Evolutionary conservation across 2,888 invertebrate species (phyloP), one percentile per base, ranked within the genome.

Genomic region (Liodrosophila aerea): DNA sequence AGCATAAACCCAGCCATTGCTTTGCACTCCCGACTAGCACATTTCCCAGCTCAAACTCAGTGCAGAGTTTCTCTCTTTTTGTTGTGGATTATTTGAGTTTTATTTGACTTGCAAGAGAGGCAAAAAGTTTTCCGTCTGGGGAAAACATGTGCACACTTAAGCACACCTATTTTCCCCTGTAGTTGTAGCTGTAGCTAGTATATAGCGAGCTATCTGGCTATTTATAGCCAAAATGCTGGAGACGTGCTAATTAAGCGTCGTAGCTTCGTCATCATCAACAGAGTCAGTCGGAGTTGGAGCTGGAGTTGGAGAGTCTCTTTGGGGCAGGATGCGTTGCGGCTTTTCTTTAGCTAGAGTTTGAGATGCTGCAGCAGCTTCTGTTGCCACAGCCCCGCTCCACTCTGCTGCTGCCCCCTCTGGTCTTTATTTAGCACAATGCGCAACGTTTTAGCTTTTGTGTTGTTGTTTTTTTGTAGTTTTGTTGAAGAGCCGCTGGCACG

Each of bases 401-500:
- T n/a, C 36, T 46, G 5, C 1, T 31, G 51, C 37, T 44, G 9
- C 8, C 15, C 11, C 15, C 40, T 9, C 16, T 29, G 37, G 9
- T 18, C 1, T 29, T 43, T 69, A 69, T 69, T 69, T 69, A 69
- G 71, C 71, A 69, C 69, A 69, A 65, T 69, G 66, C 69, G 52
- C 53, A 53, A 50, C 44, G 31, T 58, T 58, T 30, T 13, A 7
- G 36, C 22, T 37, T 11, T 27, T n/a, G n/a, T n/a, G n/a, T n/a
- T n/a, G n/a, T n/a, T n/a, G n/a, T 58, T 27, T 43, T 31, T 29
- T 45, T 52, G 9, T 22, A 46, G 22, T 37, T 56, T 43, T 41
- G 56, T 46, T 49, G 9, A 65, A 63, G 58, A 60, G 82, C 82
- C 72, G 49, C 57, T 68, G 73, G 85, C 83, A 80, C 85, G 83